Evolutionary conservation across 2,888 invertebrate species (phyloP), one percentile per base, ranked within the genome.

Genomic region (Sympetrum striolatum): DNA sequence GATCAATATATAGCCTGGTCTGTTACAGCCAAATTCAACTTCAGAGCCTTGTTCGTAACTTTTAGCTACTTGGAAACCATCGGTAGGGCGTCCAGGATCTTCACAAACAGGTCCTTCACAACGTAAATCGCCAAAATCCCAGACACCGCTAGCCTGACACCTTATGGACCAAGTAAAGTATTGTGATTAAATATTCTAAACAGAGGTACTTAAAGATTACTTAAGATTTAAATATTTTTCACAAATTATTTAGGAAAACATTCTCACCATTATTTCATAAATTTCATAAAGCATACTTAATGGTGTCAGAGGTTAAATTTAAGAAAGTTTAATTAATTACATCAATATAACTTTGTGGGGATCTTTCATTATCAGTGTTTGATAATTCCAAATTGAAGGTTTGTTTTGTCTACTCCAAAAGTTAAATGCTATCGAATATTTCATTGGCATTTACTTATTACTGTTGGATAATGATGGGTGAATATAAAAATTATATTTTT

Each of bases 41-140:
- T 98, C 97, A 0, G 98, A 98, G 31, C 98, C 96, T 93, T 95
- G 94, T 92, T 95, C 95, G 91, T 95, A 95, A 80, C 95, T 95
- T n/a, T 93, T 93, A 80, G 98, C 96, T 73, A 97, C 94, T 94
- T 99, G 98, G 92, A 96, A 95, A 37, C 99, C 99, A 94, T 99
- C 99, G 91, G 98, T 97, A 0, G 99, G 99, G 92, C 98, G 96
- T 0, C 98, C 98, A 0, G 99, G 99, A 94, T 99, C 99, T 93
- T 98, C 97, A 93, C 99, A 99, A 1, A 99, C 98, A 4, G 99
- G 99, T 35, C 99, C 99, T 95, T 99, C 98, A 93, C 99, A 99
- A 90, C 98, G 95, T 90, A 99, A 95, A 93, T 98, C 98, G 48
- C 99, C 99, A 93, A 99, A 98, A 94, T 99, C 99, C 99, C 99